Evolutionary conservation across 1,140 invertebrate species (phyloP).

Genomic region (Nixonia krombeini): DNA sequence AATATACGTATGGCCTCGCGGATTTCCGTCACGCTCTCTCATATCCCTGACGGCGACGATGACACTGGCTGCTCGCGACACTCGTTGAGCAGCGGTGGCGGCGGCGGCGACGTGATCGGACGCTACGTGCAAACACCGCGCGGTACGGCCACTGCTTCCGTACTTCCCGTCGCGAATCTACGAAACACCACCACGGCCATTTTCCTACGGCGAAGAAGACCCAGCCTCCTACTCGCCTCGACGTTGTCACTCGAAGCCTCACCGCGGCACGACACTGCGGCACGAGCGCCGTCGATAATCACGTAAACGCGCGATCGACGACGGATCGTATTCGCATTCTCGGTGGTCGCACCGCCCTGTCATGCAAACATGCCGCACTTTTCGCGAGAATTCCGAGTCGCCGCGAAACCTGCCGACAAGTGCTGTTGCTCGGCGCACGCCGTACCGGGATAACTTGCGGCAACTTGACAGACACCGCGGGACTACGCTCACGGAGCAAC

Average conservation of each 20-base stretch:
- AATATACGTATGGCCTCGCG: constrained; percentile 20
- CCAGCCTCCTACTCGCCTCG: not conserved
- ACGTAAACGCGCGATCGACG: not conserved
- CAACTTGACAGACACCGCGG: not conserved
- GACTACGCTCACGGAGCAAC: no score
- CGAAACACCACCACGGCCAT: constrained; percentile 34
- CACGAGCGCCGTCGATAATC: not conserved
- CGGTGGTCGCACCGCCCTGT: constrained; percentile 22
- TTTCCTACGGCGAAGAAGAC: constrained; percentile 13
- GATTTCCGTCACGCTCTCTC: constrained; percentile 4
- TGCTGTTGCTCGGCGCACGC: constrained; percentile 8
- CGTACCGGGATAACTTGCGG: not conserved
- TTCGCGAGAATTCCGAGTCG: constrained; percentile 24
- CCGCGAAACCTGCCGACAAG: constrained; percentile 29
- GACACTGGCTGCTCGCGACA: no score
- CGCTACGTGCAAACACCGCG: constrained; percentile 4
- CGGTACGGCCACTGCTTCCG: constrained; percentile 7
- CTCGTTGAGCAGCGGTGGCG: no score
- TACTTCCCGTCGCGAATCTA: constrained; percentile 1
- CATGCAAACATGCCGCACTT: constrained; percentile 34
- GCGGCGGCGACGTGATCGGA: not conserved
- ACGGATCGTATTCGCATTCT: constrained; percentile 5
- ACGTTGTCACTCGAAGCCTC: not conserved
- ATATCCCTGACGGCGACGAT: constrained; percentile 9
- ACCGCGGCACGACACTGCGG: not conserved